phyloP scores from a whole-genome alignment of 2,113 vertebrate species.

The Zonotrichia leucophrys region DNA sequence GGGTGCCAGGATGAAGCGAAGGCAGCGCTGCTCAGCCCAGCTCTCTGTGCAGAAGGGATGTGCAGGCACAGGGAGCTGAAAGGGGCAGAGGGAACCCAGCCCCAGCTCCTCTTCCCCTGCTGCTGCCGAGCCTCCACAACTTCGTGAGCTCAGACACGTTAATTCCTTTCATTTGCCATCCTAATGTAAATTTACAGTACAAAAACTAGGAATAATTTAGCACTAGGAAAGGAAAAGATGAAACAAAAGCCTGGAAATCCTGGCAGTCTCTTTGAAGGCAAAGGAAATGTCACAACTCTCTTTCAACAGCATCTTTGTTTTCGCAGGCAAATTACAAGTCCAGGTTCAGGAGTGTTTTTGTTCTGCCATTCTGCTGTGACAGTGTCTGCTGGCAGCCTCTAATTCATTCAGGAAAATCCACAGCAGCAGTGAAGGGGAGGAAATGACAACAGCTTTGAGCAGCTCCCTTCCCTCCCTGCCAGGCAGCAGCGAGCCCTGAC shows the following conservation, averaged over 20 bases:
- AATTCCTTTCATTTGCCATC: not conserved
- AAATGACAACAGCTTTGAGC: not conserved
- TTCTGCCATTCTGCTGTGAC: slow-evolving; percentile 2
- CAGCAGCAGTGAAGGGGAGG: not conserved
- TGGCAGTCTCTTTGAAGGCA: not conserved
- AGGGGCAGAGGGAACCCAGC: not conserved
- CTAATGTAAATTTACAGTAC: not conserved
- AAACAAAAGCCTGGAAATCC: not conserved
- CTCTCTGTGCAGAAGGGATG: fast-evolving
- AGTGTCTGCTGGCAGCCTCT: not conserved
- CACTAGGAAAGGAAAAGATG: not conserved
- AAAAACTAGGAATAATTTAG: not conserved
- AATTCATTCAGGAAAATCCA: slow-evolving; percentile 5
- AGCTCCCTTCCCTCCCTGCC: not conserved
- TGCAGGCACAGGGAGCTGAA: fast-evolving
- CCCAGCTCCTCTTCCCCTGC: not conserved
- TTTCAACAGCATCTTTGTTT: not conserved
- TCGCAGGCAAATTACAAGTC: not conserved
- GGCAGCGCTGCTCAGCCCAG: fast-evolving
- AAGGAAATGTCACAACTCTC: not conserved
- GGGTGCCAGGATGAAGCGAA: fast-evolving
- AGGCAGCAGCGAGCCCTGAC: not conserved
- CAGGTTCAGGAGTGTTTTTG: not conserved
- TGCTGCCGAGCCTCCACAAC: not conserved
- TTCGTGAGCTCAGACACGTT: not conserved